phyloP scores from a whole-genome alignment of 1,140 invertebrate species.

The Brachionus rotundiformis region DNA sequence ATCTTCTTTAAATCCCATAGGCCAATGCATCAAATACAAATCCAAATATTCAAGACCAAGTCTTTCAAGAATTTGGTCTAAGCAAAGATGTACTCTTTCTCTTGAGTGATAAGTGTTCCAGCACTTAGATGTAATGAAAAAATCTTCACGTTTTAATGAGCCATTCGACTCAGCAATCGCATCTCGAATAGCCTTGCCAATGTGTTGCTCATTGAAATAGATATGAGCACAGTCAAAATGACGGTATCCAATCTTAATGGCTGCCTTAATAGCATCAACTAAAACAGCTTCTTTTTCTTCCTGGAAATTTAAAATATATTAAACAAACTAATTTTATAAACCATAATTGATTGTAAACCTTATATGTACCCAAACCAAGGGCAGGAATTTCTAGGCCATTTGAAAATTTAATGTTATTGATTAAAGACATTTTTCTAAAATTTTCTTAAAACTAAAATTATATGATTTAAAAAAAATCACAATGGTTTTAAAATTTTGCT shows the following conservation, averaged over 20 bases:
- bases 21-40: conserved; percentile 62
- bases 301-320: not conserved
- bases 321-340: not conserved
- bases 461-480: too few relatives aligned
- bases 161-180: conserved; percentile 37
- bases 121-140: conserved; percentile 50
- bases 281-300: conserved; percentile 34
- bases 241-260: conserved; percentile 45
- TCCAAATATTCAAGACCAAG: conserved; percentile 60
- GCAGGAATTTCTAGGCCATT: conserved; percentile 28
- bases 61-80: conserved; percentile 57
- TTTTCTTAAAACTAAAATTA: too few relatives aligned
- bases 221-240: conserved; percentile 52
- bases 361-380: conserved; percentile 41
- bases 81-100: conserved; percentile 28
- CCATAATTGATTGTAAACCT: not conserved
- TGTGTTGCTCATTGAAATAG: conserved; percentile 45
- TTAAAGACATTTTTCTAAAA: conserved; percentile 12
- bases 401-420: conserved; percentile 18
- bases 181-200: conserved; percentile 44
- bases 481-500: not conserved
- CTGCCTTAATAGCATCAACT: conserved; percentile 45
- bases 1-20: conserved; percentile 56
- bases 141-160: conserved; percentile 23
- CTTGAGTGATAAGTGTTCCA: conserved; percentile 38